Base-by-base conservation (phyloP, 2,113 vertebrate species). In the Pygoscelis antarcticus region DNA sequence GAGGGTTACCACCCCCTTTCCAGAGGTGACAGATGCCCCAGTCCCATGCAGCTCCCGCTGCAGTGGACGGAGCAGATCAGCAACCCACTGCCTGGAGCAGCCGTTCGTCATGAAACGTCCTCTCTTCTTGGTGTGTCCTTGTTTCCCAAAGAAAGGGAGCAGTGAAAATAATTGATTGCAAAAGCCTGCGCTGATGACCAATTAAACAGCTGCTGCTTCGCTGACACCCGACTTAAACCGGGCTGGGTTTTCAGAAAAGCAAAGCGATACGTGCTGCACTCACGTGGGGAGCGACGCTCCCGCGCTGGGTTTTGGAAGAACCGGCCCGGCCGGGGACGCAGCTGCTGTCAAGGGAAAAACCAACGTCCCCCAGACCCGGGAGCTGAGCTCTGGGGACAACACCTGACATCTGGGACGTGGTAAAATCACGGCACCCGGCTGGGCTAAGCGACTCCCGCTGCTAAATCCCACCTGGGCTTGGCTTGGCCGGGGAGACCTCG, bases 391-490 rank as follows among this genome's bases (percentile, higher is more conserved):
- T 81, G 55, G 44, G 66, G 54, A n/a, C 29, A 47, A 11, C 32
- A 58, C 8, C 26, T 54, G 36, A 14, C 38, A 42, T 8, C 26
- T 1, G 11, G 51, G 55, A 22, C 1, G 13, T 1, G 8, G 12
- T 13, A 32, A 83, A 89, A 14, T 60, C 65, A 4, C 6, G 2
- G 40, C 36, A 55, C 6, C 6, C 0, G 0, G 40, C 32, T 6
- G 2, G 0, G 16, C 32, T 30, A 18, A 86, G 40, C 60, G 21
- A 3, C 25, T 46, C 61, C 57, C 17, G 22, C 46, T 20, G n/a
- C 40, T 25, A 47, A 55, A 81, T 7, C 52, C 57, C 62, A 49
- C 13, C 19, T 2, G 16, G 40, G 46, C 26, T 78, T 2, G 8
- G 4, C 27, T 60, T 3, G 7, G 22, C 27, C 5, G 5, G 19